Base-by-base conservation (phyloP, 2,797 vertebrate species). In the Onychomys leucogaster region DNA sequence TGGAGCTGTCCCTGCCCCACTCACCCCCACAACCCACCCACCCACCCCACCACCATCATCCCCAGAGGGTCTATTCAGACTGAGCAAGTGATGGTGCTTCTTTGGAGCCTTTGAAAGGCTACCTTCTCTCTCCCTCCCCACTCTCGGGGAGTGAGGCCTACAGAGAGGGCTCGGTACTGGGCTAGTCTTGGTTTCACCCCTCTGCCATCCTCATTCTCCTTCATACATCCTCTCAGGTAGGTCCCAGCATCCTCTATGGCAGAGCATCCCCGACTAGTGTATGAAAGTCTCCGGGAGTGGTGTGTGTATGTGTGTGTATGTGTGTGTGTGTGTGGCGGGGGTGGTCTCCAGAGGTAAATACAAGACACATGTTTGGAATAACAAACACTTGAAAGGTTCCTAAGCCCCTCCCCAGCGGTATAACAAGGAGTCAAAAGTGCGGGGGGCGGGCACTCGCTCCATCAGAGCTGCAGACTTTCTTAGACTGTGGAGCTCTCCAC, bases 141-240 rank as follows among this genome's bases (percentile, higher is more conserved):
- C 46, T 14, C 55, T 32, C 25, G 16, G 16, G 27, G 59, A 32
- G 9, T 55, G 43, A 43, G 14, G n/a, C 3, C 65, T 14, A 6
- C 9, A 34, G 29, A 12, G n/a, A 69, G 21, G n/a, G 25, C 43
- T 2, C 0, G 2, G 59, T 2, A 3, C 34, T 59, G 1, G 5
- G 43, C 13, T 6, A 49, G 29, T 19, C 37, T n/a, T 19, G 32
- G 9, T 8, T 55, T 55, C 73, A 21, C 8, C 59, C 57, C 63
- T 46, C 46, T 32, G 75, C 27, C 69, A 88, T 77, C 71, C 37
- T 21, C 6, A 34, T 2, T 16, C 32, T 69, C 37, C 41, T 41
- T 80, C 55, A n/a, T n/a, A 46, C 2, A 9, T 19, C 32, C 37
- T 76, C 57, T 52, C 61, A 49, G 55, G 23, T 25, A 19, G 43